phyloP scores from a whole-genome alignment of 2,113 vertebrate genomes.

The Apodemus speciosus region DNA sequence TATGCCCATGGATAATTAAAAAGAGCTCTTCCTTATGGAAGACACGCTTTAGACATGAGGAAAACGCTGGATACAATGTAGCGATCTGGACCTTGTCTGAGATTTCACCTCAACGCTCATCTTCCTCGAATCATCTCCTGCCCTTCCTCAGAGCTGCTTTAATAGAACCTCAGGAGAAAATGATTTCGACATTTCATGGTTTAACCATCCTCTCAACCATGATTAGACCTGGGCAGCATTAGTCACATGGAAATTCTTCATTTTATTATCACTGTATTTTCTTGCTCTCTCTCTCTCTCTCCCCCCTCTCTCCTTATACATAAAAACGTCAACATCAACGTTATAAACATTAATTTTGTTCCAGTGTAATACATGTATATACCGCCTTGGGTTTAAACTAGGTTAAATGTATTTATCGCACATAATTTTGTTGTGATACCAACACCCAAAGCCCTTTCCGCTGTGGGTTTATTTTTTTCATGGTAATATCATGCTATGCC shows the following conservation, averaged over 20 bases:
- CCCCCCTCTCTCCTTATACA: too few species aligned
- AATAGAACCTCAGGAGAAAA: constrained; percentile 15
- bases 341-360: background rate
- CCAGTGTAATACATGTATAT: background rate
- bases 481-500: background rate
- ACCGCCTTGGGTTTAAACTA: background rate
- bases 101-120: background rate
- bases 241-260: background rate
- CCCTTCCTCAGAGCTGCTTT: background rate
- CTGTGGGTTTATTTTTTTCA: background rate
- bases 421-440: background rate
- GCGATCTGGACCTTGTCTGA: background rate
- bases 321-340: background rate
- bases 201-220: background rate
- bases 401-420: background rate
- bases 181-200: background rate
- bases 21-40: constrained; percentile 32
- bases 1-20: constrained; percentile 61
- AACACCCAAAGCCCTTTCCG: background rate
- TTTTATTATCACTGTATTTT: background rate
- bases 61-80: constrained; percentile 37
- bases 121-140: background rate
- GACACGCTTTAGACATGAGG: constrained; percentile 7
- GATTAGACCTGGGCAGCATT: background rate
- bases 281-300: too few species aligned